A percentile compares a stretch with the other conserved stretches of the same genome.
phyloP scores from a whole-genome alignment of 1,140 invertebrate genomes.

The Formica exsecta region DNA sequence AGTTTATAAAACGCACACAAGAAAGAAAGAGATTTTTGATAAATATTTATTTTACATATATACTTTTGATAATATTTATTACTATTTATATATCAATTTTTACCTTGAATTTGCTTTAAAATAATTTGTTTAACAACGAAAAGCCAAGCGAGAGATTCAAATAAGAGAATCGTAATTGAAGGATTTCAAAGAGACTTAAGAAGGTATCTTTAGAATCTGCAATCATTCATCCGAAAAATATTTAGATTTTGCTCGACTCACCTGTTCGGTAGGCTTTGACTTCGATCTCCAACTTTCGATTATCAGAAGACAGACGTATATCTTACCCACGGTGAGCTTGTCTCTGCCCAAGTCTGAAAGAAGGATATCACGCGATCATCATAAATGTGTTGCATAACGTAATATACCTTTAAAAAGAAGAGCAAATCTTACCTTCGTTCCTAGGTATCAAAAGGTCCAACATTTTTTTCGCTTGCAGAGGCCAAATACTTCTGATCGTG shows the following conservation, averaged over 20 bases:
- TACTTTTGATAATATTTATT: too few relatives aligned
- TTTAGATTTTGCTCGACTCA: constrained; percentile 86
- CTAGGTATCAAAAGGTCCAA: constrained; percentile 97
- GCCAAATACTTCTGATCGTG: constrained; percentile 99
- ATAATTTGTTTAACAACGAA: neutral
- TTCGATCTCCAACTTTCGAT: constrained; percentile 98
- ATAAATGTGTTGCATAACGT: neutral
- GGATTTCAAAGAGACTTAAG: constrained; percentile 22
- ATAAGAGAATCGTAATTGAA: constrained; percentile 19
- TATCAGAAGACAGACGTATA: constrained; percentile 98
- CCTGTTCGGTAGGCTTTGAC: constrained; percentile 92
- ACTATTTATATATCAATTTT: neutral
- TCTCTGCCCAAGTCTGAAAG: constrained; percentile 92
- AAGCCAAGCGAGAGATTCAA: neutral
- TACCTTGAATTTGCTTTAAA: neutral
- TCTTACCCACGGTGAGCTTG: constrained; percentile 99
- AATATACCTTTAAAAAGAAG: too few relatives aligned
- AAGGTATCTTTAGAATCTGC: constrained; percentile 36
- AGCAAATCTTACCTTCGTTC: constrained; percentile 89
- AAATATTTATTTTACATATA: neutral
- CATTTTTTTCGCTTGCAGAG: constrained; percentile 98
- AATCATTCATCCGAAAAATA: constrained; percentile 40
- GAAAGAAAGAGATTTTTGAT: neutral
- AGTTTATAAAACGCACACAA: constrained; percentile 5
- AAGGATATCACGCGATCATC: neutral